Evolutionary conservation across 2,113 vertebrate species (phyloP).

Genomic region (Romanogobio albipinnatus): DNA sequence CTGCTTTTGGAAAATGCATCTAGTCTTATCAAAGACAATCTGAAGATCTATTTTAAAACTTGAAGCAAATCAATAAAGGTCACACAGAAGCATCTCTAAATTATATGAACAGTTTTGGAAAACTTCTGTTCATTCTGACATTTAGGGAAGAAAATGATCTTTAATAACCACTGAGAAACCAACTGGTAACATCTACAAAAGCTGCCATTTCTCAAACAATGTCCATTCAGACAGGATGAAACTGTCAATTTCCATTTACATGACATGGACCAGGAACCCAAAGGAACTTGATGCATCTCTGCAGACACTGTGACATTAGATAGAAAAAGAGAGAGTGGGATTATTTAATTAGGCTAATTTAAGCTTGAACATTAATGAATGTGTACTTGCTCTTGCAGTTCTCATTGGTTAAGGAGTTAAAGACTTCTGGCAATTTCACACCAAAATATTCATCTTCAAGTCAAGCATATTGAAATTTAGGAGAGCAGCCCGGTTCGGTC

Average conservation of each 20-base stretch:
- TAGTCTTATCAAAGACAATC: not conserved
- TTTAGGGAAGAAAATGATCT: not conserved
- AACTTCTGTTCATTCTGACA: not conserved
- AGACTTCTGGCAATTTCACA: not conserved
- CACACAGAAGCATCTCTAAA: not conserved
- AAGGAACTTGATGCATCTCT: conserved; percentile 24
- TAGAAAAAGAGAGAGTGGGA: not conserved
- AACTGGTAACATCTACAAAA: not conserved
- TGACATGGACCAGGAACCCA: not conserved
- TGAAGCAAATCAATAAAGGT: not conserved
- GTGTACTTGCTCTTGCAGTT: not conserved
- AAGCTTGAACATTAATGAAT: conserved; percentile 8
- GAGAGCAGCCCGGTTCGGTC: not conserved
- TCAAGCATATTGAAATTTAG: conserved; percentile 5
- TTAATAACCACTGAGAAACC: not conserved
- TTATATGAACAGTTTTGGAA: not conserved
- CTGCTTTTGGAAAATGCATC: not conserved
- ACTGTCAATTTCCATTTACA: not conserved
- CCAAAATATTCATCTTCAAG: not conserved
- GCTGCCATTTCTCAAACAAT: not conserved
- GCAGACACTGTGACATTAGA: conserved; percentile 27
- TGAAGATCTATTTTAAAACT: not conserved
- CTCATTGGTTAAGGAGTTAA: not conserved
- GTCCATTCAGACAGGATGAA: not conserved
- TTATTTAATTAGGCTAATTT: not conserved